phyloP scores from a whole-genome alignment of 2,888 invertebrate genomes.

The Neria commutata region DNA sequence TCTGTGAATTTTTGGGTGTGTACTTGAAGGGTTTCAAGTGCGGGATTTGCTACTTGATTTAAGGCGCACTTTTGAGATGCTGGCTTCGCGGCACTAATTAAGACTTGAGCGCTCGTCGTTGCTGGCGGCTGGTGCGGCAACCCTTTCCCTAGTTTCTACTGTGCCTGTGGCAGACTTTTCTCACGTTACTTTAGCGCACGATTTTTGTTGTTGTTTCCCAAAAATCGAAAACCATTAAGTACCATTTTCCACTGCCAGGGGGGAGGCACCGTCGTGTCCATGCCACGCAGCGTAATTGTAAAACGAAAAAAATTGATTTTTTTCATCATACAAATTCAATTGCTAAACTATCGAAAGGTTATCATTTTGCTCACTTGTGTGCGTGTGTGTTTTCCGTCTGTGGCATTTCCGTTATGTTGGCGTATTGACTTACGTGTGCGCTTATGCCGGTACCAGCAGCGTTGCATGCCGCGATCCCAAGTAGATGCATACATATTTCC shows the following conservation, averaged over 20 bases:
- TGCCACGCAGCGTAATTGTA: conserved; percentile 35
- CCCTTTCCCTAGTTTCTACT: too few species aligned
- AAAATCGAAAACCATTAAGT: background rate
- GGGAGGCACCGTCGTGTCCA: too few species aligned
- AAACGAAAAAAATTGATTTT: conserved; percentile 51
- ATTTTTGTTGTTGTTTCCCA: background rate
- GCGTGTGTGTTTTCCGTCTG: background rate
- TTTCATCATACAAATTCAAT: conserved; percentile 11
- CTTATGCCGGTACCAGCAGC: conserved; percentile 14
- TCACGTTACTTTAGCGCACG: background rate
- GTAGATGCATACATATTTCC: too few species aligned
- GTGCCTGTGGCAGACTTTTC: too few species aligned
- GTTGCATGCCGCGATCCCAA: conserved; percentile 11
- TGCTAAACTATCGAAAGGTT: conserved; percentile 21
- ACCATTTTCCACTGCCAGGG: background rate
- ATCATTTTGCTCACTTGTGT: background rate
- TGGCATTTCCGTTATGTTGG: conserved; percentile 5
- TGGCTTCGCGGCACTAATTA: conserved; percentile 3
- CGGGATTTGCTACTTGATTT: background rate
- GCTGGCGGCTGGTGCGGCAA: too few species aligned
- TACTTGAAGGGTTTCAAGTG: background rate
- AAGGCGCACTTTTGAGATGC: background rate
- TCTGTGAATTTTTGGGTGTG: background rate
- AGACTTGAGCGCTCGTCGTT: background rate
- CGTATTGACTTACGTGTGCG: background rate